Evolutionary conservation across 37 sponge, comb jelly and placozoan species (phyloP), one percentile per base, ranked within the genome.

Genomic region (Geodia barretti): DNA sequence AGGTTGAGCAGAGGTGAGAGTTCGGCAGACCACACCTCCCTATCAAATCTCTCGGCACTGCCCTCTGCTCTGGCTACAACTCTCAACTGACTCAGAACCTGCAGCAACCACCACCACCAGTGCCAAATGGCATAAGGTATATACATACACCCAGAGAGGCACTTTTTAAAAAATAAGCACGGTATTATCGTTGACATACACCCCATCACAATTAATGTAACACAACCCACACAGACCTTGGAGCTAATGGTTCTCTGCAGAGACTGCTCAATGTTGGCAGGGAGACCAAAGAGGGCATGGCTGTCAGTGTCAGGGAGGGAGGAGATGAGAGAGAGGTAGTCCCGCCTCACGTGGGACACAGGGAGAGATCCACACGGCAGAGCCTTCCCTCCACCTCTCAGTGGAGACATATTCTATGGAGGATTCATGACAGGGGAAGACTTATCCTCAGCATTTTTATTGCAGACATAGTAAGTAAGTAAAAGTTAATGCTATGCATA

Each of bases 251-350:
- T 89, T 1, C 83, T 66, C 71, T 97, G 97, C 9, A 77, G 82
- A 19, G 87, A 84, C 14, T 90, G 82, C 26, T 96, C 97, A 25
- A 98, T 92, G 82, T 98, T 98, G 36, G 87, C 75, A 0, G 97
- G 97, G 0, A 98, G 82, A 32, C 97, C 96, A 72, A 98, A 91
- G 76, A 92, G 79, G 24, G 87, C 61, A 7, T 97, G 97, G 3
- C 60, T 61, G 58, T 98, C 97, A 26, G 65, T 70, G 68, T 94
- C 95, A 1, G 99, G 95, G 29, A 98, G 91, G 23, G 86, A 78
- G 39, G 78, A 33, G 54, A 98, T 89, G 62, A 90, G 68, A 17
- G 81, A 60, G 26, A 75, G 41, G 83, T 81, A 98, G 73, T 98
- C 97, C 85, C 96, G 86, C 0, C 33, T 67, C 25, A 11, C 21